Percentiles rank a stretch among this genome's conserved stretches.
phyloP scores from a whole-genome alignment of 2,113 vertebrate species.

The Hydropotes inermis region DNA sequence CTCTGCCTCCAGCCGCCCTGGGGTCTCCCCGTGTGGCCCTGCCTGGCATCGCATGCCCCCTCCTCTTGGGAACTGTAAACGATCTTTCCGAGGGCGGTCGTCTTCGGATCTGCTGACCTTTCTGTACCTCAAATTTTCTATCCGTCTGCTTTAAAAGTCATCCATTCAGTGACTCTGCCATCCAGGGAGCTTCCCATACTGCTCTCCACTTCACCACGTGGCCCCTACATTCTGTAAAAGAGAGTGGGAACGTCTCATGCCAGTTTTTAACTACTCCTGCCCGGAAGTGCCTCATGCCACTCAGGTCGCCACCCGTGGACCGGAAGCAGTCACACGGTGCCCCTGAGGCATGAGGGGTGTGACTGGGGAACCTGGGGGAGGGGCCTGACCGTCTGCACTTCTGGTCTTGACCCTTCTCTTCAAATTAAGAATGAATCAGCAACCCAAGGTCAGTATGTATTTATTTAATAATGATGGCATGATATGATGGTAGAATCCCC shows the following conservation, averaged over 20 bases:
- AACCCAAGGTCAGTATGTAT: slow-evolving; percentile 27
- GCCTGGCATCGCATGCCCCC: accelerated
- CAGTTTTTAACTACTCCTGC: neutral
- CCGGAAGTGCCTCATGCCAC: accelerated
- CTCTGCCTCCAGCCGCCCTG: neutral
- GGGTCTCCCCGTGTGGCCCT: accelerated
- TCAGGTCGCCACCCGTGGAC: accelerated
- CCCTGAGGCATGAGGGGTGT: accelerated
- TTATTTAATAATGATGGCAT: slow-evolving; percentile 14
- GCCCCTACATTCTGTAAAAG: neutral
- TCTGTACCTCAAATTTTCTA: neutral
- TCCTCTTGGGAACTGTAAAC: neutral
- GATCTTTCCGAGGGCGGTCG: accelerated
- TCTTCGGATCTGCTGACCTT: neutral
- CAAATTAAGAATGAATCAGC: neutral
- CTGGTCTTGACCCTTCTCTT: neutral
- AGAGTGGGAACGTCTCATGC: accelerated
- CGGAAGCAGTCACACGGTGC: accelerated
- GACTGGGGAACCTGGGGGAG: neutral
- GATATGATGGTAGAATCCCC: neutral
- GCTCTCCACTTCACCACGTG: neutral
- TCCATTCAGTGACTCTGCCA: neutral
- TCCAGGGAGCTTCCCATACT: neutral
- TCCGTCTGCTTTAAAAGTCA: neutral
- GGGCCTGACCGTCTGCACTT: neutral